phyloP scores from a whole-genome alignment of 2,113 vertebrate genomes.

The Notarius quadriscutis region DNA sequence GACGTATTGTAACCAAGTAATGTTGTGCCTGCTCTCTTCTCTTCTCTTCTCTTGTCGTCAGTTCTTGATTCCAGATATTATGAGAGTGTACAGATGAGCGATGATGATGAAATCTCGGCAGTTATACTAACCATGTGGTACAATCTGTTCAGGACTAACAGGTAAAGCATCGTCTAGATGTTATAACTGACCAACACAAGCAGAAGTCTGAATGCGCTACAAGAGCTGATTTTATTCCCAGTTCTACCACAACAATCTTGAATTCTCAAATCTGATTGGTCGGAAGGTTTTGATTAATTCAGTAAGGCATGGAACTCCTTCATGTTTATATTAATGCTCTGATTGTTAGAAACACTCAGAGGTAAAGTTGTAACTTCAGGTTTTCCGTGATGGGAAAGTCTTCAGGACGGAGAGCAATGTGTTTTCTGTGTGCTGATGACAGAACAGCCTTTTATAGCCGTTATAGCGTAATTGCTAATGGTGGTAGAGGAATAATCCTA shows the following conservation, averaged over 20 bases:
- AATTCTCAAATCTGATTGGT: not conserved
- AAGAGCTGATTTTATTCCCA: not conserved
- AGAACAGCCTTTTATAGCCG: not conserved
- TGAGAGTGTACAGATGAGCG: slow-evolving; percentile 81
- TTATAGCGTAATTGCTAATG: not conserved
- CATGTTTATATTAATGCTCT: not conserved
- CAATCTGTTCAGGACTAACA: slow-evolving; percentile 76
- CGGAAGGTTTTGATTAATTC: not conserved
- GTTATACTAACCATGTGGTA: slow-evolving; percentile 80
- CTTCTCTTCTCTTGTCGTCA: slow-evolving; percentile 54
- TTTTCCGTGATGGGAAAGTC: not conserved
- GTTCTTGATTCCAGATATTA: slow-evolving; percentile 85
- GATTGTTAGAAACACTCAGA: not conserved
- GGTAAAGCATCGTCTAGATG: slow-evolving; percentile 65
- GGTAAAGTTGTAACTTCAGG: not conserved
- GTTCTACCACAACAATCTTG: not conserved
- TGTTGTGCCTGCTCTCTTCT: not conserved
- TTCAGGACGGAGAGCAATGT: no score
- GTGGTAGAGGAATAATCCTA: not conserved
- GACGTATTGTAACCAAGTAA: not conserved
- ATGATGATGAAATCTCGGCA: slow-evolving; percentile 76
- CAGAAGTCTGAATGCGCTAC: not conserved
- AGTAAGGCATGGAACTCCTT: not conserved
- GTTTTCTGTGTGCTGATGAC: not conserved
- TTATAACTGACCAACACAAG: not conserved